Evolutionary conservation across 1,140 invertebrate genomes (phyloP), one percentile per base, ranked within the genome.

Genomic region (Polypedilum vanderplanki): DNA sequence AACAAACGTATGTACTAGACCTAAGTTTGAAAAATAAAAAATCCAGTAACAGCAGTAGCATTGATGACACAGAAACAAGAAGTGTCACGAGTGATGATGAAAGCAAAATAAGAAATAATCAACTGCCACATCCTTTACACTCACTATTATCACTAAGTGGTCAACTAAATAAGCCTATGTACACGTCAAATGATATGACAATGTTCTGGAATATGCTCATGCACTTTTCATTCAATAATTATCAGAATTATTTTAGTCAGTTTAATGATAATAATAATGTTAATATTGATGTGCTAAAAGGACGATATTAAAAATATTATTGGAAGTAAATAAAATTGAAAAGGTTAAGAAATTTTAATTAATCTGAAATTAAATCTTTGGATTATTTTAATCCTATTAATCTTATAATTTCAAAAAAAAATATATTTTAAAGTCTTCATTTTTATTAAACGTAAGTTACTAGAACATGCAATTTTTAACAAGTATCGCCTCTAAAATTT

Each of bases 211-310:
- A 70, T 70, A 70, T 70, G 65, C 65, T 70, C 1, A 70, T 70
- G 65, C 65, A 70, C 20, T 70, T 70, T 70, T 70, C 65, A 70
- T 70, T 70, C 17, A 70, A 70, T 20, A 70, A 70, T 5, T 70
- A 70, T 70, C 17, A 70, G 7, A 70, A 70, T 22, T 70, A 70
- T 70, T 70, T 70, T 70, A 70, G 20, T 70, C 65, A 70, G 65
- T 70, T 70, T 70, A 70, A 70, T 7, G 65, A 70, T 70, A 70
- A 70, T 22, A 70, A 70, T 70, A 70, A 70, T 22, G 46, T 57
- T 57, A 70, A 18, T 70, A 5, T 70, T 70, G 65, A 70, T 70
- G 65, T 70, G 10, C 65, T 70, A 8, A 70, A 70, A 17, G 65
- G 65, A 70, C 17, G 65, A 70, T 70, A 70, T 70, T 70, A 70